Conservation (phyloP, 2,113 vertebrate species). For the Falco punctatus region DNA sequence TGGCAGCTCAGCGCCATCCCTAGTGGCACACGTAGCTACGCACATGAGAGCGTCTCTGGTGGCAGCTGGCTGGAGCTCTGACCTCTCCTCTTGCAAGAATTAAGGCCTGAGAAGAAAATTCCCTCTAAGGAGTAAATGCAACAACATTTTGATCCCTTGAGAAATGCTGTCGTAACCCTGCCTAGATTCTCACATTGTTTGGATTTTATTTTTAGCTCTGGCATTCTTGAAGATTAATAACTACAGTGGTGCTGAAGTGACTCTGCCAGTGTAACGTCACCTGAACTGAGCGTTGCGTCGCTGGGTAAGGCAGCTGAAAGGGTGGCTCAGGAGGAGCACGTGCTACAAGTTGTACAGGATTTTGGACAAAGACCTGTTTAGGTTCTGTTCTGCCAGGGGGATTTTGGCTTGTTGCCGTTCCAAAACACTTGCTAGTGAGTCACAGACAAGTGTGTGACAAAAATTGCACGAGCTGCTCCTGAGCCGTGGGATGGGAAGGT, state of each 20-base stretch:
- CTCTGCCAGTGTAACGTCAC: background rate
- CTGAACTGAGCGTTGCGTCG: background rate
- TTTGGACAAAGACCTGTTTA: background rate
- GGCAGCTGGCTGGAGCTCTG: background rate
- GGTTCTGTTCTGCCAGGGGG: background rate
- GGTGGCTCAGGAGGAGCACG: background rate
- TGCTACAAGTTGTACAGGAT: background rate
- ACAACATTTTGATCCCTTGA: constrained; percentile 26
- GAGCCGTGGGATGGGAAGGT: background rate
- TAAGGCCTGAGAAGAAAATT: constrained; percentile 30
- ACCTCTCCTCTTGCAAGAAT: background rate
- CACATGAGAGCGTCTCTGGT: background rate
- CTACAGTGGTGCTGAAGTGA: background rate
- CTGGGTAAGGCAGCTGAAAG: background rate
- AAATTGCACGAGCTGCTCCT: background rate
- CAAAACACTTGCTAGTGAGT: background rate
- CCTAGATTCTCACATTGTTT: constrained; percentile 26
- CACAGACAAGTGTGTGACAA: background rate
- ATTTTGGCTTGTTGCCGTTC: background rate
- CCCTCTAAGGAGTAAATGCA: background rate
- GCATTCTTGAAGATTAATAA: constrained; percentile 25
- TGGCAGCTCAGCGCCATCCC: background rate
- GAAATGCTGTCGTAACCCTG: background rate
- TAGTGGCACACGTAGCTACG: background rate
- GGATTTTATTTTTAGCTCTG: constrained; percentile 40